Evolutionary conservation across 2,888 invertebrate genomes (phyloP), one percentile per base, ranked within the genome.

Genomic region (Heliconius cydno): DNA sequence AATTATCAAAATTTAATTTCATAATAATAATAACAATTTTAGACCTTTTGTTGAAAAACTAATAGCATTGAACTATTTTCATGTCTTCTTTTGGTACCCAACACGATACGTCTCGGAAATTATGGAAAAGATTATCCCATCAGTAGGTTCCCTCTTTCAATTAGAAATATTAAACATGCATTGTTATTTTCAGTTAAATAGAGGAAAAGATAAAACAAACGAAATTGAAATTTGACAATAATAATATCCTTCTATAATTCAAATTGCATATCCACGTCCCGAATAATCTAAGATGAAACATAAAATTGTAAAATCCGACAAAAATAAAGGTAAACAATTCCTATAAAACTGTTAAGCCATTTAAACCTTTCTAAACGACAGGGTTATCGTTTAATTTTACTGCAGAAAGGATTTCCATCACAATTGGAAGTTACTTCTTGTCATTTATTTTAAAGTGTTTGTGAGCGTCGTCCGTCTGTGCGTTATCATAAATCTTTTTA

Each of bases 401-500:
- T 94, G 94, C 94, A 94, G 92, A 94, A 92, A 94, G 92, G 92
- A 93, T 94, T 94, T 94, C 94, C 94, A 94, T 95, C 92, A 95
- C 95, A 94, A 94, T 94, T 93, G 92, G 93, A 92, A 91, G 92
- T 91, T 91, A 94, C 95, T 94, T 86, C 94, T 94, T 94, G 94
- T 94, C 94, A 94, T 94, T 94, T 94, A 94, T 94, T 94, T 94
- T 92, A 92, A 94, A 93, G 91, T 93, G 93, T 94, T 91, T 91
- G 93, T 91, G 92, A 90, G 90, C 87, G 88, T 88, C 90, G 89
- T 88, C 89, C 90, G 89, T 91, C 88, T 93, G 94, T 95, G 94
- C 90, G 94, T 95, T 94, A 95, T 95, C 95, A 94, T 94, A 95
- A 95, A 95, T 95, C 95, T 95, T 93, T 81, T 94, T 94, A 94